These are phyloP conservation scores for Larimichthys polyactis DNA, from an alignment of 2,113 vertebrate species.

Conservation along the genomic window DNA sequence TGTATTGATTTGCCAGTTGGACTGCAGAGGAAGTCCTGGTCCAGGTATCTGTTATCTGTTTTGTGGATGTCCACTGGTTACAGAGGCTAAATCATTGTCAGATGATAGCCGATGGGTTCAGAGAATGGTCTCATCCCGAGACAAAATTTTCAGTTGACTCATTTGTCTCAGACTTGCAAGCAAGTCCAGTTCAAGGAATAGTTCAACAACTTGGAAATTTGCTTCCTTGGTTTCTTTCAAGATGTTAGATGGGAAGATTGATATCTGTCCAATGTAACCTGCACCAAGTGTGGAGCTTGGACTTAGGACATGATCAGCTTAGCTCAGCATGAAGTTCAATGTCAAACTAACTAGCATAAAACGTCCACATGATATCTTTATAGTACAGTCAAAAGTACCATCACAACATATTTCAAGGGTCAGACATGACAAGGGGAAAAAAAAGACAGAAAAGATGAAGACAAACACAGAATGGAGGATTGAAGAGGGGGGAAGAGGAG, in stretches of 20 bases:
- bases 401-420: neutral
- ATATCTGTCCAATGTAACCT: no score
- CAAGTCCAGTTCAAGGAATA: neutral
- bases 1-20: no score
- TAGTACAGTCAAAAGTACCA: neutral
- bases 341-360: neutral
- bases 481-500: conserved; percentile 64
- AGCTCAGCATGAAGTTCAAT: neutral
- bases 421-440: neutral
- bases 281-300: neutral
- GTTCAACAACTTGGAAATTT: neutral
- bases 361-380: neutral
- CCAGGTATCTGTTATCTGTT: no score
- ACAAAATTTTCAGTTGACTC: neutral
- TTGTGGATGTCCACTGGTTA: no score
- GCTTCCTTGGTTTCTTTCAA: neutral
- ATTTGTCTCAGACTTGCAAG: neutral
- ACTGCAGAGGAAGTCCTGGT: no score
- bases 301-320: neutral
- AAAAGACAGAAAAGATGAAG: neutral
- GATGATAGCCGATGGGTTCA: no score
- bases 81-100: no score
- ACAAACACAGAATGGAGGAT: neutral
- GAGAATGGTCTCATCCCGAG: neutral
- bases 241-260: neutral